These are phyloP conservation scores for Smutsia gigantea DNA, from an alignment of 2,797 vertebrate genomes.

Conservation along the genomic window DNA sequence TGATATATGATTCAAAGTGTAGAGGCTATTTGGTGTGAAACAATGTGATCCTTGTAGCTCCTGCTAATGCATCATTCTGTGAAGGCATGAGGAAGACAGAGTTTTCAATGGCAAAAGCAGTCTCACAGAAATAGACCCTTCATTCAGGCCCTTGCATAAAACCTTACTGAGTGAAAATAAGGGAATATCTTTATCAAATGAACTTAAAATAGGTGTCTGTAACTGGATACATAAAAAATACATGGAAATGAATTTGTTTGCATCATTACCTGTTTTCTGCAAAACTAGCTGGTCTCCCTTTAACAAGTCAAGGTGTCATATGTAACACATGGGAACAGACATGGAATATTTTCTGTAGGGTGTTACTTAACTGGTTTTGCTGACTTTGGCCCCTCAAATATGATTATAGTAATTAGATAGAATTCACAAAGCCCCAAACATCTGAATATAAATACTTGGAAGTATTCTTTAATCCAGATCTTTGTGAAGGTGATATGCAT, in stretches of 20 bases:
- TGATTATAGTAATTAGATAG: neutral
- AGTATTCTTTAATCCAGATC: neutral
- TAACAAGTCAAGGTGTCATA: constrained; percentile 16
- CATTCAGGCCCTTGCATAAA: constrained; percentile 53
- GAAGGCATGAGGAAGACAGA: constrained; percentile 60
- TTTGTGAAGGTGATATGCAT: neutral
- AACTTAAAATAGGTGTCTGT: constrained; percentile 52
- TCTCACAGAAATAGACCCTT: constrained; percentile 55
- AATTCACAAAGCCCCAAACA: neutral
- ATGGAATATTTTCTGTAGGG: constrained; percentile 1
- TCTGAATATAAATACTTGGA: neutral
- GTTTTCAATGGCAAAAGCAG: constrained; percentile 64
- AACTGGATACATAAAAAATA: constrained; percentile 38
- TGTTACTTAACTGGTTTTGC: neutral
- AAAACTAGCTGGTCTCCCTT: constrained; percentile 31
- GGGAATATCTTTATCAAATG: constrained; percentile 56
- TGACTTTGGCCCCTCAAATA: neutral
- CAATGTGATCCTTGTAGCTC: constrained; percentile 66
- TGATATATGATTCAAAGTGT: constrained; percentile 67
- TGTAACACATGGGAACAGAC: constrained; percentile 6
- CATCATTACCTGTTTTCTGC: constrained; percentile 12
- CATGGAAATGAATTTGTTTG: constrained; percentile 35
- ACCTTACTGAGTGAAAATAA: constrained; percentile 61
- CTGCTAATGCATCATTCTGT: constrained; percentile 61
- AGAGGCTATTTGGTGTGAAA: constrained; percentile 52